Base-by-base conservation (phyloP, 2,113 vertebrate genomes). In the Megaleporinus macrocephalus region DNA sequence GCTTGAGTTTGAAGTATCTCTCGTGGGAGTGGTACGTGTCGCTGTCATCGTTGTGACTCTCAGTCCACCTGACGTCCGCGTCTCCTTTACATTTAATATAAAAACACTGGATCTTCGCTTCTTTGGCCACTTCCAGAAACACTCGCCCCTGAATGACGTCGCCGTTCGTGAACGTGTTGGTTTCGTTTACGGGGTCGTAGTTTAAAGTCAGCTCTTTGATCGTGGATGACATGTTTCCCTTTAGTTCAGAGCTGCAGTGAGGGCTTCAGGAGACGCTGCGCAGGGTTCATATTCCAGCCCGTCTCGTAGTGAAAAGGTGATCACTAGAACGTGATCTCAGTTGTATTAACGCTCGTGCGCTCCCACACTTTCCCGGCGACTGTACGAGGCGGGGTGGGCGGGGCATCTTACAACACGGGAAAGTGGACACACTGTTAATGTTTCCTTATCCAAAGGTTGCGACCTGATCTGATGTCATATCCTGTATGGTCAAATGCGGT, bases 1-100 rank as follows among this genome's bases (percentile, higher is more conserved):
- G 78, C 70, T 92, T 93, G 26, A 91, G n/a, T 78, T 95, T 95
- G 61, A 94, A 95, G 16, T 89, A 91, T 87, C 90, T 90, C 18
- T 55, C 87, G 41, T 87, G 55, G 2, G 87, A 80, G 0, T 47
- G 62, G 82, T 92, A 91, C 0, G 71, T 77, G 0, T 44, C 0
- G 0, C 1, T 86, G 3, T 0, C 0, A 0, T 88, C 86, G 9
- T 83, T 85, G 0, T 0, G 16, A 1, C 9, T 77, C 13, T 36
- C 55, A 0, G 86, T 81, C 93, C 93, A 94, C 0, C 12, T 63
- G 0, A 92, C 92, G 0, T 84, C 0, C 0, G 91, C 91, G 33
- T 93, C 92, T 4, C 93, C 93, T 41, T 90, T 94, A 0, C 78
- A 85, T 79, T 93, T 94, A 0, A 94, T 47, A 10, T 86, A 89